Evolutionary conservation across 1,140 invertebrate species (phyloP).

Genomic region (Tetragnatha versicolor): DNA sequence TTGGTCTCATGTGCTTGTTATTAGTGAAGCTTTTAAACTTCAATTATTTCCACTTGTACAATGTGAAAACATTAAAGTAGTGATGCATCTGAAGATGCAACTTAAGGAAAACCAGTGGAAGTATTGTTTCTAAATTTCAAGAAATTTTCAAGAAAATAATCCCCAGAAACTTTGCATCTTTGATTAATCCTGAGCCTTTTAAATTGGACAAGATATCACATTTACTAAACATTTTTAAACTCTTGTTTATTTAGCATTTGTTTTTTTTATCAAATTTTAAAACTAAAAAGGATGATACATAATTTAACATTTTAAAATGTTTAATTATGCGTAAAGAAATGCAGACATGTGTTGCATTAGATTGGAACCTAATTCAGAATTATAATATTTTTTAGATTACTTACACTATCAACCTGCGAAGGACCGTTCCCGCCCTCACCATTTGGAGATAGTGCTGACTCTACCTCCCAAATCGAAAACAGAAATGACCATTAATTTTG

Average conservation of each 20-base stretch:
- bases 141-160: too few species aligned
- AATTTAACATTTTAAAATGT: background rate
- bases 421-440: constrained; percentile 82
- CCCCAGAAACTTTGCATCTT: too few species aligned
- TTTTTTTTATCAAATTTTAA: background rate
- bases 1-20: too few species aligned
- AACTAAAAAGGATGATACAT: background rate
- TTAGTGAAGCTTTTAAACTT: too few species aligned
- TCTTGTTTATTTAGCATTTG: background rate
- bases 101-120: too few species aligned
- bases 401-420: constrained; percentile 79
- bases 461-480: constrained; percentile 82
- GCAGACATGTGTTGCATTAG: too few species aligned
- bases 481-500: constrained; percentile 86
- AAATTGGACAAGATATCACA: background rate
- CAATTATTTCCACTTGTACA: too few species aligned
- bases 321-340: background rate
- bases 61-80: too few species aligned
- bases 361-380: too few species aligned
- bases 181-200: background rate
- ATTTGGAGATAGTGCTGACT: constrained; percentile 85
- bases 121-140: too few species aligned
- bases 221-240: background rate
- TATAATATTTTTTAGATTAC: constrained; percentile 43
- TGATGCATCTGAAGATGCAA: too few species aligned